These are phyloP conservation scores for Telmatochromis brachygnathus DNA, from an alignment of 2,113 vertebrate genomes.

Conservation along the genomic window DNA sequence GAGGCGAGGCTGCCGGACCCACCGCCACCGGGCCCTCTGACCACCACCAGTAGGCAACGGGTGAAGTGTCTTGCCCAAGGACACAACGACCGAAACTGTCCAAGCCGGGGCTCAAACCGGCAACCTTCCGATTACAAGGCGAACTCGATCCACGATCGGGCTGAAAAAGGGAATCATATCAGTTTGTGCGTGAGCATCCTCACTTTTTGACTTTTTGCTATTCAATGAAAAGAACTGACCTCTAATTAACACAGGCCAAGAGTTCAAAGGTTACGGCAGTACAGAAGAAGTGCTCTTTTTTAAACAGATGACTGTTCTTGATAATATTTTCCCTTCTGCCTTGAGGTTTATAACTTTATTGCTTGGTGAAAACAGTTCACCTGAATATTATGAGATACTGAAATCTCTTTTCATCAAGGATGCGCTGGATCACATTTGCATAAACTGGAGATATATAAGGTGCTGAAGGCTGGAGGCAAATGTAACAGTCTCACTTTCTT, in stretches of 20 bases:
- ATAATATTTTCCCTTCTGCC: neutral
- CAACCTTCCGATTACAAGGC: no score
- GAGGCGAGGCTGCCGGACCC: no score
- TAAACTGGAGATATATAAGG: neutral
- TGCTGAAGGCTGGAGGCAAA: neutral
- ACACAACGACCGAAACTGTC: no score
- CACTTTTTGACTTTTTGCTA: neutral
- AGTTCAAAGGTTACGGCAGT: neutral
- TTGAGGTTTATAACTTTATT: neutral
- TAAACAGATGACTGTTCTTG: neutral
- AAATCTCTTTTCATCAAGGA: neutral
- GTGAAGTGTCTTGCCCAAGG: no score
- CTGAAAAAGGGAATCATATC: neutral
- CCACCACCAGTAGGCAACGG: no score
- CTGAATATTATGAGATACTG: neutral
- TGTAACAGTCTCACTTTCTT: neutral
- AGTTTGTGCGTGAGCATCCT: neutral
- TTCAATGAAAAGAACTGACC: neutral
- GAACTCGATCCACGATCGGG: rapidly evolving
- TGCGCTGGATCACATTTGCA: neutral
- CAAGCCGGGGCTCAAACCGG: no score
- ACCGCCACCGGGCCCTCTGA: no score
- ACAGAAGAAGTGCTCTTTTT: neutral
- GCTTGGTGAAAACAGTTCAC: neutral
- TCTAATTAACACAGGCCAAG: neutral